Evolutionary conservation across 2,113 vertebrate genomes (phyloP), one percentile per base, ranked within the genome.

Genomic region (Xiphophorus maculatus): DNA sequence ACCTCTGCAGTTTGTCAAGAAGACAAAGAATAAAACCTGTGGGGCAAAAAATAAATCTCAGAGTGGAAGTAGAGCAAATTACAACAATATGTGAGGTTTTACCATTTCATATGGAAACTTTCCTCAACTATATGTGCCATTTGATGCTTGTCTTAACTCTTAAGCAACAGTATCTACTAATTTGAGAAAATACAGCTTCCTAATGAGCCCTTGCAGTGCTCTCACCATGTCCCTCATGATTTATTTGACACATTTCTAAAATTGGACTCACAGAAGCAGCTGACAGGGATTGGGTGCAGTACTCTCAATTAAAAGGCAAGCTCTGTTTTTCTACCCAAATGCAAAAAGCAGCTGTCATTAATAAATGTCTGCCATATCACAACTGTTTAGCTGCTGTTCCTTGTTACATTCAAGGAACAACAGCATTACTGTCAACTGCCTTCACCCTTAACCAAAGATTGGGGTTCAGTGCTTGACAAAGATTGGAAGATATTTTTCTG

Each of bases 1-100:
- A 67, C 68, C 71, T 63, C 25, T 69, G 81, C 73, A 81, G 74
- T 81, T 82, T 79, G 62, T 84, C 64, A 83, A 33, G 51, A 74
- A 73, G 70, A 65, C 48, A 75, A 77, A 74, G 42, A 85, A 75
- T 11, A 71, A 75, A 69, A 71, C n/a, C 11, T 28, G 68, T 54
- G 17, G 44, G 33, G 35, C 37, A 54, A 69, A 48, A 19, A 48
- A 69, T 77, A 61, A 40, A 40, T 30, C 66, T 42, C 32, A 33
- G 1, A 4, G 25, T 65, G 51, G 33, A 74, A 72, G 37, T 33
- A 33, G 44, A 60, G 37, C 63, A 54, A 60, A 69, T n/a, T 32
- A 13, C 13, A 35, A 12, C 71, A 58, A 17, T 19, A 10, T 69
- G 29, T n/a, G 4, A 25, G 14, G 14, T 22, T 19, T 64, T 17